Base-by-base conservation (phyloP, 30 jellyfish, hydroid and myxozoan species). In the Catostylus mosaicus region DNA sequence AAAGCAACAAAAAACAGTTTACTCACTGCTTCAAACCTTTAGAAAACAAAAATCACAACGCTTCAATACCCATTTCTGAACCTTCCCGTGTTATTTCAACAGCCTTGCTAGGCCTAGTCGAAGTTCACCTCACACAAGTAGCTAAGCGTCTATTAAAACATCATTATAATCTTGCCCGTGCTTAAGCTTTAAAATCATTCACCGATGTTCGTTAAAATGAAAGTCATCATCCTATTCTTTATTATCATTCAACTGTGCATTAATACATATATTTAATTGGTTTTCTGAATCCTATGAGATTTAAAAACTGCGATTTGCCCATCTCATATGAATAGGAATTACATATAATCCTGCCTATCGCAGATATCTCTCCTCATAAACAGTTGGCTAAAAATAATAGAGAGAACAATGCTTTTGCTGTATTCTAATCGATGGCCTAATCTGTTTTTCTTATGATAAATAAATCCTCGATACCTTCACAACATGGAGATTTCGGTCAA, bases 401-500 rank as follows among this genome's bases (percentile, higher is more conserved):
- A 27, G 38, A 23, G 67, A 59, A 59, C 71, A 59, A 59, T 59
- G 71, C 6, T 59, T 23, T 18, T 23, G 38, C 63, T 48, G 63
- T 48, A 48, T 48, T 16, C 54, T 27, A 48, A 48, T 48, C 20
- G 63, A 48, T 9, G 3, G 63, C 63, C 24, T 9, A 16, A 40
- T 40, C 14, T 48, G 1, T 48, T 48, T 16, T 48, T 16, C 63
- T 3, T 48, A 9, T 48, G 27, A 3, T 6, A 9, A 27, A 6
- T 48, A 48, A 48, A 9, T 2, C 63, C 14, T 48, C n/a, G 1
- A 48, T 16, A 27, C 23, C 20, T 2, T 48, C 63, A 48, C 63
- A 16, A 48, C 20, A 48, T 48, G 4, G 1, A 48, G 24, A 48
- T 8, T 2, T 48, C 20, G 54, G 63, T 48, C 20, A 27, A 16